Evolutionary conservation across 2,113 vertebrate species (phyloP), one percentile per base, ranked within the genome.

Genomic region (Seriola dumerili): DNA sequence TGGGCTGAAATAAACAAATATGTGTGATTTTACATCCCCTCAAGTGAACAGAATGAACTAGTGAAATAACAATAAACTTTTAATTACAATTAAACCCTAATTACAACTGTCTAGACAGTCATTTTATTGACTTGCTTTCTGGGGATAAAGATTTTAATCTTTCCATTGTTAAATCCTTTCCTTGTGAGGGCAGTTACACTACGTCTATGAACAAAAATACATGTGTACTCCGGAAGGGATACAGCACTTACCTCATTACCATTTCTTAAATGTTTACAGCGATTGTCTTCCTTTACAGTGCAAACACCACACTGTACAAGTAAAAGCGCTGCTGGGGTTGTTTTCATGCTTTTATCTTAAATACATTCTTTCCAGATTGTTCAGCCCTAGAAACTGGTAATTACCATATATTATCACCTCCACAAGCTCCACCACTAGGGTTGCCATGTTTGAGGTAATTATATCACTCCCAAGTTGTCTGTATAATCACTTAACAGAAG

Each of bases 361-460:
- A 94, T 89, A 91, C 87, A 90, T 92, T 90, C 85, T 89, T 89
- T 89, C 86, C 89, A 91, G 92, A 93, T 87, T 90, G 87, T 92
- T 88, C 85, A 92, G 90, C 82, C 90, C 84, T 76, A 88, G 91
- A 93, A 94, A 92, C 80, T 70, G 77, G 87, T 88, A 94, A 95
- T 94, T 94, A 93, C 91, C 92, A 92, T 93, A 93, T 92, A 95
- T 94, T 95, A 95, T 93, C 92, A 91, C 91, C 86, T 93, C 88
- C 91, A 83, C 88, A 70, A 81, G 89, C 90, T 83, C 40, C 86
- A 83, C 83, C 73, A 65, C 89, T 83, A 85, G 86, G 88, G 89
- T 77, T 83, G 88, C 89, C 84, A 77, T 93, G 86, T 94, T 93
- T 91, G 88, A 94, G 89, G 94, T 95, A 94, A 95, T 95, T 94